phyloP scores from a whole-genome alignment of 2,888 invertebrate genomes.

The Hesperia comma region DNA sequence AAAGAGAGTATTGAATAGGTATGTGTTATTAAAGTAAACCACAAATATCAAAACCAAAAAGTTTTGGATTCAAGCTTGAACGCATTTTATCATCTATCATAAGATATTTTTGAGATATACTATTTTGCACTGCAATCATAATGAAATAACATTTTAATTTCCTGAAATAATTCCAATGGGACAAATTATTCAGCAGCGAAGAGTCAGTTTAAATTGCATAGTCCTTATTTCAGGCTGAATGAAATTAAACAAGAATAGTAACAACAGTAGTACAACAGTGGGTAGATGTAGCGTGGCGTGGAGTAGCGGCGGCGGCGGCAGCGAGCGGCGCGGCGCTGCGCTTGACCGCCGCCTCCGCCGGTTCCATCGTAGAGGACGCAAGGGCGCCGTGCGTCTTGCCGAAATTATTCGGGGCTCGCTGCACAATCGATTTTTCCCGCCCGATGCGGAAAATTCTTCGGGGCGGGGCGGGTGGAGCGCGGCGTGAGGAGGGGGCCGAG shows the following conservation, averaged over 20 bases:
- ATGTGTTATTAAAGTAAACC: too few relatives aligned
- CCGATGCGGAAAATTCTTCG: slow-evolving; percentile 83
- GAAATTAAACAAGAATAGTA: not conserved
- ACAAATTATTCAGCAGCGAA: too few relatives aligned
- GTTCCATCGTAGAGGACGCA: slow-evolving; percentile 62
- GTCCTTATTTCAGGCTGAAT: not conserved
- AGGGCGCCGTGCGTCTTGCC: slow-evolving; percentile 84
- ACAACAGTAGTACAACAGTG: not conserved
- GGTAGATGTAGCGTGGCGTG: not conserved
- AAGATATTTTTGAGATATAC: too few relatives aligned
- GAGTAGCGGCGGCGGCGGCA: slow-evolving; percentile 34
- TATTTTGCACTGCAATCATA: too few relatives aligned
- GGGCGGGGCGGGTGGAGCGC: slow-evolving; percentile 77
- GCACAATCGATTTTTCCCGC: slow-evolving; percentile 85
- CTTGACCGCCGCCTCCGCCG: slow-evolving; percentile 66
- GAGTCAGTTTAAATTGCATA: too few relatives aligned
- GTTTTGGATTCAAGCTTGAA: too few relatives aligned
- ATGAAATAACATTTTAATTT: too few relatives aligned
- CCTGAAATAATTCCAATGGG: too few relatives aligned
- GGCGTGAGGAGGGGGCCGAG: slow-evolving; percentile 63
- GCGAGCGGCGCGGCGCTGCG: slow-evolving; percentile 62
- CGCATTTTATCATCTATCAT: too few relatives aligned
- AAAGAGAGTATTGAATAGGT: too few relatives aligned
- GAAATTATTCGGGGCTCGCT: slow-evolving; percentile 83
- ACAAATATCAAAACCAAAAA: too few relatives aligned